Conservation (phyloP, 2,113 vertebrate species). For the Romanogobio albipinnatus region DNA sequence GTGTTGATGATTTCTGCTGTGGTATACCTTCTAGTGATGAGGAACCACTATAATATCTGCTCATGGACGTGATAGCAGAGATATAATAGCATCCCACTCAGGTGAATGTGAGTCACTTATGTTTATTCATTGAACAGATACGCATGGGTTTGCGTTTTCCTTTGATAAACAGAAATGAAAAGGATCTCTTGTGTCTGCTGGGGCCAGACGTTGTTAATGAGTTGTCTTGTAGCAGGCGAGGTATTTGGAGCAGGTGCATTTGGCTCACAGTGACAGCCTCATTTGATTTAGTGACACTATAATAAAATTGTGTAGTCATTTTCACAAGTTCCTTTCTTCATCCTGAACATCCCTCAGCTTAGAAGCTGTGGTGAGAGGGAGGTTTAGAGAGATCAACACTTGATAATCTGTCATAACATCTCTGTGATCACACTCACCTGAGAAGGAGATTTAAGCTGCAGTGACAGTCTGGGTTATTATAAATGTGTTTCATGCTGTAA, state of each 20-base stretch:
- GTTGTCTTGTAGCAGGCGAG: conserved; percentile 43
- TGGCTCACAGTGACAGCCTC: conserved; percentile 9
- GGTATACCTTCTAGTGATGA: not conserved
- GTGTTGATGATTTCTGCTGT: not conserved
- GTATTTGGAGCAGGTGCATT: conserved; percentile 22
- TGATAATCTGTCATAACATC: conserved; percentile 47
- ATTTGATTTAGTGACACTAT: conserved; percentile 6
- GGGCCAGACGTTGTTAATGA: conserved; percentile 47
- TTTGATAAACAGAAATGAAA: conserved; percentile 63
- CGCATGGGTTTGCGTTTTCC: conserved; percentile 39
- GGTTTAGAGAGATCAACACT: conserved; percentile 49
- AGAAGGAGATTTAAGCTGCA: not conserved
- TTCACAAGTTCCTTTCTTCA: conserved; percentile 31
- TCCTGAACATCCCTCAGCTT: conserved; percentile 36
- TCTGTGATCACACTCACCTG: conserved; percentile 4
- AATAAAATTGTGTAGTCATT: not conserved
- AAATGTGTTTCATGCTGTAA: not conserved
- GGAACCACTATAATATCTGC: conserved; percentile 7
- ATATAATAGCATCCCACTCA: conserved; percentile 28
- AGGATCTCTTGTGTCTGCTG: conserved; percentile 55
- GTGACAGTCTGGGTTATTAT: not conserved
- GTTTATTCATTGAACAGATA: conserved; percentile 60
- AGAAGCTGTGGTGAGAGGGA: conserved; percentile 6
- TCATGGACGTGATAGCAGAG: conserved; percentile 13
- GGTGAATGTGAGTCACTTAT: conserved; percentile 50